These are phyloP conservation scores for Petrocephalus sullivani DNA, from an alignment of 2,797 vertebrate genomes.

Conservation along the genomic window DNA sequence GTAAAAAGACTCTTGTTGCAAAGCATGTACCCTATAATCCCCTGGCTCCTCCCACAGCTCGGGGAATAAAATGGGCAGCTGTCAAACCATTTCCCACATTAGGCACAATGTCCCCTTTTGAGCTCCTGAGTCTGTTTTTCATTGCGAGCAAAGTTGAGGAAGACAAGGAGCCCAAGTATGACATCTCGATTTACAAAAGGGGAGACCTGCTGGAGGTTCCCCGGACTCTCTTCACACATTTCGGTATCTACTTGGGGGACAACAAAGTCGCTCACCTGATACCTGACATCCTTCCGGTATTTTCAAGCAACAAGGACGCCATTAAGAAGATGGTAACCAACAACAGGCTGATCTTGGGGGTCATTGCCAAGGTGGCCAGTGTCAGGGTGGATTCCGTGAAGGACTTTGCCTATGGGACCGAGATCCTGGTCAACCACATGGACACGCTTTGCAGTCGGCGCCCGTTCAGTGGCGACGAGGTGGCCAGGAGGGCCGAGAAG, in stretches of 20 bases:
- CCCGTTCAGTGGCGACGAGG: constrained; percentile 75
- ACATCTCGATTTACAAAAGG: constrained; percentile 68
- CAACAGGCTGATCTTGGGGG: constrained; percentile 80
- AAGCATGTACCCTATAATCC: constrained; percentile 53
- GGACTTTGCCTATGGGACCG: constrained; percentile 85
- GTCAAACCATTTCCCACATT: constrained; percentile 6
- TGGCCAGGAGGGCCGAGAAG: constrained; percentile 77
- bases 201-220: constrained; percentile 89
- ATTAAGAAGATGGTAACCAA: constrained; percentile 82
- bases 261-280: constrained; percentile 89
- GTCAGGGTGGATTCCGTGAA: constrained; percentile 83
- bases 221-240: constrained; percentile 88
- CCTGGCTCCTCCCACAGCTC: constrained; percentile 40
- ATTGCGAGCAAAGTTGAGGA: constrained; percentile 42
- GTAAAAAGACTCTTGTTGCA: constrained; percentile 54
- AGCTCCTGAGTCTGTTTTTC: constrained; percentile 57
- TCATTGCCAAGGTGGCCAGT: constrained; percentile 75
- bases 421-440: constrained; percentile 82
- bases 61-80: constrained; percentile 48
- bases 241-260: constrained; percentile 91
- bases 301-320: constrained; percentile 61
- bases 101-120: constrained; percentile 56
- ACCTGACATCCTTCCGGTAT: constrained; percentile 82
- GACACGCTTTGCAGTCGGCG: constrained; percentile 70
- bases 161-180: constrained; percentile 48